phyloP scores from a whole-genome alignment of 2,888 invertebrate genomes.

The Metopia argyrocephala region DNA sequence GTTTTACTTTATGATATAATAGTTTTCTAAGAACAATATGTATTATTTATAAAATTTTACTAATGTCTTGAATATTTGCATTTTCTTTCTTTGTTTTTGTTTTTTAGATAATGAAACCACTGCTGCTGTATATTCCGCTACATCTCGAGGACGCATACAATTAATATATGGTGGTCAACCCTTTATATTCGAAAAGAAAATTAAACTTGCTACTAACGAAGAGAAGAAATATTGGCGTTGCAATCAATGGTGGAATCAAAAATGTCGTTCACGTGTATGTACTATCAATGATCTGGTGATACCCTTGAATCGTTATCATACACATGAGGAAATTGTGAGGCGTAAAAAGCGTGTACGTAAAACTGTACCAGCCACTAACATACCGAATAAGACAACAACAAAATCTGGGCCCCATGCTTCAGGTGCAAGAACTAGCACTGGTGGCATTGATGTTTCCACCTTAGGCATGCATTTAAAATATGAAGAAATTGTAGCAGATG shows the following conservation, averaged over 20 bases:
- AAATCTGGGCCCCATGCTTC: conserved; percentile 26
- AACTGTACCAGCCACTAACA: conserved; percentile 43
- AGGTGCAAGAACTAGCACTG: conserved; percentile 53
- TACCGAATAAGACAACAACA: conserved; percentile 18
- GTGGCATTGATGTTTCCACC: conserved; percentile 67
- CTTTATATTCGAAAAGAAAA: conserved; percentile 78
- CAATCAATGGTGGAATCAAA: conserved; percentile 79
- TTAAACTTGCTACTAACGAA: conserved; percentile 74
- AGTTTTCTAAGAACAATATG: not conserved
- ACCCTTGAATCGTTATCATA: conserved; percentile 78
- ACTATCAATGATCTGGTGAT: conserved; percentile 77
- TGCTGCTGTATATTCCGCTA: conserved; percentile 77
- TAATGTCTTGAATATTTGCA: too few species aligned
- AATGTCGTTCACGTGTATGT: conserved; percentile 78
- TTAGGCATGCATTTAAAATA: conserved; percentile 76
- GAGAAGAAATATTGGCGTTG: conserved; percentile 78
- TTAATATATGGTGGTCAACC: conserved; percentile 78
- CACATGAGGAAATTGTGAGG: conserved; percentile 78
- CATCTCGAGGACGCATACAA: conserved; percentile 78
- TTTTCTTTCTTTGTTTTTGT: too few species aligned
- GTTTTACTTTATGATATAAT: conserved; percentile 30
- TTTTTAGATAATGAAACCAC: conserved; percentile 70
- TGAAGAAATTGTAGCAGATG: conserved; percentile 77
- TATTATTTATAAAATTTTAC: conserved; percentile 33
- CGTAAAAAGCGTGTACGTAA: conserved; percentile 77